phyloP scores from a whole-genome alignment of 2,797 vertebrate genomes.

The Pseudotriccus pelzelni region DNA sequence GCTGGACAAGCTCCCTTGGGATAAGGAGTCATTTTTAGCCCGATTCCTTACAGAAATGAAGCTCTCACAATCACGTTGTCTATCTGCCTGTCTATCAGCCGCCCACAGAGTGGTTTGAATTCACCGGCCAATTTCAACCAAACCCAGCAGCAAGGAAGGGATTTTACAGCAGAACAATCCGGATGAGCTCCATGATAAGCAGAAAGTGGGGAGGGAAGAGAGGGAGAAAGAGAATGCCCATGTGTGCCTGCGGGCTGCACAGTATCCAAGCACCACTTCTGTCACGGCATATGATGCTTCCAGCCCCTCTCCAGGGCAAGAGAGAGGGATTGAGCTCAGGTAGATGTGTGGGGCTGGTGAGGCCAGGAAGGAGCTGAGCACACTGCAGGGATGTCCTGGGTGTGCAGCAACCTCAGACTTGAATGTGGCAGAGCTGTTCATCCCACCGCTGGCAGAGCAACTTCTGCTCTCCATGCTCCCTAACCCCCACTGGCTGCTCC shows the following conservation, averaged over 20 bases:
- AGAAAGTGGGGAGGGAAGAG: not conserved
- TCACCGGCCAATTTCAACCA: not conserved
- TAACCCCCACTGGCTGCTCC: not conserved
- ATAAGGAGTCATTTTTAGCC: slow-evolving; percentile 54
- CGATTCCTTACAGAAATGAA: not conserved
- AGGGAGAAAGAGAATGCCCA: not conserved
- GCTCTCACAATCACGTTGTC: slow-evolving; percentile 7
- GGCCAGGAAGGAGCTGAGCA: not conserved
- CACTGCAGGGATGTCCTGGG: not conserved
- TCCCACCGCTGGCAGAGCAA: not conserved
- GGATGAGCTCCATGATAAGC: not conserved
- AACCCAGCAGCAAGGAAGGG: not conserved
- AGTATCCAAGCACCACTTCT: accelerated
- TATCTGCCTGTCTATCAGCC: slow-evolving; percentile 51
- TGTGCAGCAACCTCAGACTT: accelerated
- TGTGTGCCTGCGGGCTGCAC: not conserved
- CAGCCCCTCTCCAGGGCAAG: accelerated
- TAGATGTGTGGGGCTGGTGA: accelerated
- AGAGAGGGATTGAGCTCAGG: not conserved
- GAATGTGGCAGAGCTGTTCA: not conserved
- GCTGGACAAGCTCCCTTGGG: slow-evolving; percentile 43
- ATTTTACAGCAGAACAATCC: not conserved
- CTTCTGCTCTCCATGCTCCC: not conserved
- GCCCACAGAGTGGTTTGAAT: not conserved
- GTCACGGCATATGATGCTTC: not conserved